These are phyloP conservation scores for Pseudochromis fuscus DNA, from an alignment of 2,797 vertebrate genomes.

Conservation along the genomic window DNA sequence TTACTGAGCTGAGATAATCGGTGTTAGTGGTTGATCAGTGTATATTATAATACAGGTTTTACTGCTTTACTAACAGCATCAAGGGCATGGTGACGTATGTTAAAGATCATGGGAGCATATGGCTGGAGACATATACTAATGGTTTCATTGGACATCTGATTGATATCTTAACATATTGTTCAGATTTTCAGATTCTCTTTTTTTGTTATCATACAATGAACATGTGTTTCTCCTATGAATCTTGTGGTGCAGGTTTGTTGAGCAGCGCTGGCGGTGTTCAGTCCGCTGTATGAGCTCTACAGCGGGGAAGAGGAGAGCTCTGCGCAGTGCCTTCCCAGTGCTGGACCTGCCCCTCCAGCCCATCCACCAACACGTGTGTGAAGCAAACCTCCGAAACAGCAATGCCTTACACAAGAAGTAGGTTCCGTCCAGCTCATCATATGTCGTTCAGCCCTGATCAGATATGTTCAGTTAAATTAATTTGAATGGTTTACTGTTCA, in stretches of 20 bases:
- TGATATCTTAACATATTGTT: too few species aligned
- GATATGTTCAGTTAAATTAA: neutral
- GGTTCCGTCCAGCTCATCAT: slow-evolving; percentile 13
- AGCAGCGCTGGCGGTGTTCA: slow-evolving; percentile 33
- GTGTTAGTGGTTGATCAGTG: too few species aligned
- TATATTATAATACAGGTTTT: too few species aligned
- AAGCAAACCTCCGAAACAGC: slow-evolving; percentile 87
- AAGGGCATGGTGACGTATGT: neutral
- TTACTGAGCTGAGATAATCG: too few species aligned
- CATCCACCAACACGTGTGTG: slow-evolving; percentile 76
- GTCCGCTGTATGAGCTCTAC: slow-evolving; percentile 66
- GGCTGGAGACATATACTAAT: too few species aligned
- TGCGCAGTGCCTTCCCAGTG: slow-evolving; percentile 82
- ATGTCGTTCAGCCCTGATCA: neutral
- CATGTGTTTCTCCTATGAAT: neutral
- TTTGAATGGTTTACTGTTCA: too few species aligned
- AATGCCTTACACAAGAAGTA: slow-evolving; percentile 82
- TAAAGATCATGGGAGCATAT: too few species aligned
- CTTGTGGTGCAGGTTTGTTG: slow-evolving; percentile 44
- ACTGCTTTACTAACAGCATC: too few species aligned
- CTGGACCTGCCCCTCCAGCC: slow-evolving; percentile 79
- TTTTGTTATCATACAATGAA: neutral
- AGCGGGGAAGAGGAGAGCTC: slow-evolving; percentile 53
- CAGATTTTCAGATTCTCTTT: neutral
- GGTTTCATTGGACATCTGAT: too few species aligned